A percentile compares a stretch with the other conserved stretches of the same genome.
These are phyloP conservation scores for Drosophila colorata DNA, from an alignment of 2,888 invertebrate species.

Conservation along the genomic window DNA sequence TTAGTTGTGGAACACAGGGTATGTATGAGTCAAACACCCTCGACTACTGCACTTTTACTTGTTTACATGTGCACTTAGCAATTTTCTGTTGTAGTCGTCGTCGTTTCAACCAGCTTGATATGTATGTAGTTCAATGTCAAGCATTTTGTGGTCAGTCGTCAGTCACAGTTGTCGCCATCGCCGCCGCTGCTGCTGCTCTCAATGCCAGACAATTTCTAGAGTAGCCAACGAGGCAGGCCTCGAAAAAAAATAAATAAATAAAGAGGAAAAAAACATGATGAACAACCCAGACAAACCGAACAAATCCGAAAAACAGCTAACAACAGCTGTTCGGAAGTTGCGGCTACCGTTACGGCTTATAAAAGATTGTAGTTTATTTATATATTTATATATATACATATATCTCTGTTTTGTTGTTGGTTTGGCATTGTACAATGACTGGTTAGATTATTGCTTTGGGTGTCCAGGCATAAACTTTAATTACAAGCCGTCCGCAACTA, in stretches of 20 bases:
- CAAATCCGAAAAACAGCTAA: slow-evolving; percentile 5
- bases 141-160: slow-evolving; percentile 61
- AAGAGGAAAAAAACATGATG: slow-evolving; percentile 34
- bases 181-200: slow-evolving; percentile 54
- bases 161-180: slow-evolving; percentile 56
- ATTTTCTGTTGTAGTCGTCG: slow-evolving; percentile 20
- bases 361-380: slow-evolving; percentile 41
- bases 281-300: slow-evolving; percentile 34
- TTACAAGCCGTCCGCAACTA: slow-evolving; percentile 36
- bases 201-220: slow-evolving; percentile 72
- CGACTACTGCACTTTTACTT: neutral
- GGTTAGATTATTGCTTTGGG: slow-evolving; percentile 56
- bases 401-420: slow-evolving; percentile 6
- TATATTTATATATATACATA: neutral
- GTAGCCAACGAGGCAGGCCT: slow-evolving; percentile 61
- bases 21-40: neutral
- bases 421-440: slow-evolving; percentile 70
- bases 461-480: slow-evolving; percentile 59
- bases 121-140: slow-evolving; percentile 72
- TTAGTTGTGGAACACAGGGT: neutral
- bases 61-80: slow-evolving; percentile 26
- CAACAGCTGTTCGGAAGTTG: slow-evolving; percentile 71
- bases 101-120: slow-evolving; percentile 35
- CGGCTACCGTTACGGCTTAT: slow-evolving; percentile 67
- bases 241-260: slow-evolving; percentile 11